Evolutionary conservation across 2,797 vertebrate species (phyloP), one percentile per base, ranked within the genome.

Genomic region (Fistularia tabacaria): DNA sequence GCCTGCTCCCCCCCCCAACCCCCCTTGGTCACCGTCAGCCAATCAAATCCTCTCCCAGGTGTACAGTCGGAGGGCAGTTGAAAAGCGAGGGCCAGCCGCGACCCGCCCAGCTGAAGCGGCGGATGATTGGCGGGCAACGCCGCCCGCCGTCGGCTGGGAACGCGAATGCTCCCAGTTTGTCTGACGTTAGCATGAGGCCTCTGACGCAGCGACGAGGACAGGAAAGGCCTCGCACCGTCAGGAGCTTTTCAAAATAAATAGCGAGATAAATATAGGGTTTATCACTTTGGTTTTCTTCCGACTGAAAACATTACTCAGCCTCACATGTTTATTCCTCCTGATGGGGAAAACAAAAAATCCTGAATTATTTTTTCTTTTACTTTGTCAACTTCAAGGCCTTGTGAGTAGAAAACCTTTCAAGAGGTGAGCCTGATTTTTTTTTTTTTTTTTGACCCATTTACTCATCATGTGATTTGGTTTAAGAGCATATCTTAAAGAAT

Each of bases 11-110:
- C 13, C 45, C 6, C 7, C 3, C 45, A 46, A 7, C 6, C 65
- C 7, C 9, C 53, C 46, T 53, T 45, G 14, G 57, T 69, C 71
- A 59, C 67, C 50, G 8, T 46, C 63, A 57, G 46, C 70, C 64
- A 79, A 62, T 71, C 64, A 66, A 45, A 62, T 55, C 54, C 40
- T 64, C 73, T 78, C 68, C 64, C 13, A 9, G 62, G 66, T 80
- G 82, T 80, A 75, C 56, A 63, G 65, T 62, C 76, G 80, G 82
- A 77, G 73, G 73, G 72, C 77, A 51, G 64, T 59, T 53, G 15
- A 69, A 66, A 71, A 57, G 73, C 44, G 54, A 43, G 56, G 85
- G 79, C 79, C 82, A 77, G 66, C 85, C 84, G 44, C 73, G 69
- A 74, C 77, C 54, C 12, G 66, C 65, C 51, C 60, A 36, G 74